Evolutionary conservation across 2,113 vertebrate genomes (phyloP), one percentile per base, ranked within the genome.

Genomic region (Chamaea fasciata): DNA sequence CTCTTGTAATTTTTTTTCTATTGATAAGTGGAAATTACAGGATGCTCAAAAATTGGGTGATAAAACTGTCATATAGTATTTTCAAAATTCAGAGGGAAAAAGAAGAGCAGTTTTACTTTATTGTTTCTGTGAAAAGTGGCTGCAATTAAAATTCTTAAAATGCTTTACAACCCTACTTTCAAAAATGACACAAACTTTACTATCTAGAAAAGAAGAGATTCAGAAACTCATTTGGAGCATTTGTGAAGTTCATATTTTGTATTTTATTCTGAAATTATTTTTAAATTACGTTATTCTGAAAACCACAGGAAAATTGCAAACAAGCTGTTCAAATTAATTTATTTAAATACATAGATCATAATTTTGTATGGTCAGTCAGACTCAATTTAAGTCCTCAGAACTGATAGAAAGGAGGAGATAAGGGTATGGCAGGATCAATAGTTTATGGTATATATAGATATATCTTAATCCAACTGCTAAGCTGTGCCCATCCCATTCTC

Each of bases 1-100:
- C 3, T 89, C 20, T 80, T 92, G 27, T 47, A 91, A 89, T 55
- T 9, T 18, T 83, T 93, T 97, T 96, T 83, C 37, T 63, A 18
- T 35, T 96, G 14, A 10, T 69, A 94, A 57, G 65, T 94, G 59
- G 76, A 92, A 89, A 92, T 23, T 89, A 53, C 31, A 91, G 24
- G 30, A 92, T 93, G 33, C 35, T 92, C 17, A 96, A 94, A 96
- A 88, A 89, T 27, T 75, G 63, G 42, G 46, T 44, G 88, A 81
- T 94, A 96, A 97, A 96, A 68, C 30, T 26, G 8, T 18, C 30
- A 84, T 30, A 87, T 49, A 3, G 46, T 71, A 88, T 89, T 80
- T 92, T 42, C 86, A 47, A 65, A 96, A 94, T 82, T 90, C 35
- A 85, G 46, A 69, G 7, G 5, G 4, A 23, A 30, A 84, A 55